Evolutionary conservation across 2,888 invertebrate genomes (phyloP).

Genomic region (Marronus borbonicus): DNA sequence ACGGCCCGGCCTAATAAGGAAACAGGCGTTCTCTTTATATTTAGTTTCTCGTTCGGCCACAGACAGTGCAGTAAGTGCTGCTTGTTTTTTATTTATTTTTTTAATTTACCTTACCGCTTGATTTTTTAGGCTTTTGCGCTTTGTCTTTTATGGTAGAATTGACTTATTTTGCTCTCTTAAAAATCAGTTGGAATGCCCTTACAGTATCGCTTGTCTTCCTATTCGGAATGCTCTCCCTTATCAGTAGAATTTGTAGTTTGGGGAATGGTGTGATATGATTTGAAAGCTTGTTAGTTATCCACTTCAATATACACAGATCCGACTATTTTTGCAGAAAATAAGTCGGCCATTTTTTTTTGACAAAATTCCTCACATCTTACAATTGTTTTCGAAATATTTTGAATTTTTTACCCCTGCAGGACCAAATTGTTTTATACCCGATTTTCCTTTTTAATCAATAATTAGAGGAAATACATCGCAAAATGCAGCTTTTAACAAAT

Average conservation of each 20-base stretch:
- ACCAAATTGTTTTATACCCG: too few relatives aligned
- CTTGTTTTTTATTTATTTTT: conserved; percentile 66
- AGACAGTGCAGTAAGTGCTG: conserved; percentile 69
- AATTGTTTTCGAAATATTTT: too few relatives aligned
- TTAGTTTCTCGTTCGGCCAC: conserved; percentile 65
- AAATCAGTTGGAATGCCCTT: conserved; percentile 42
- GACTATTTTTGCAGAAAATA: neutral
- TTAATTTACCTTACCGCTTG: conserved; percentile 54
- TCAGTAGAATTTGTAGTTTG: conserved; percentile 8
- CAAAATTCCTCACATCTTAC: too few relatives aligned
- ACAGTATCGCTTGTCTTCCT: conserved; percentile 18
- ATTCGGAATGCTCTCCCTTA: neutral
- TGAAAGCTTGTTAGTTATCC: conserved; percentile 6
- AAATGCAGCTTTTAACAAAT: too few relatives aligned
- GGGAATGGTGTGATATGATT: neutral
- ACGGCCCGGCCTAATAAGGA: conserved; percentile 70
- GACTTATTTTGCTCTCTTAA: conserved; percentile 13
- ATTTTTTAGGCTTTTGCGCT: conserved; percentile 58
- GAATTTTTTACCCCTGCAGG: too few relatives aligned
- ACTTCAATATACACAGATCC: neutral
- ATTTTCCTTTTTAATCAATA: too few relatives aligned
- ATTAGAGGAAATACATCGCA: too few relatives aligned
- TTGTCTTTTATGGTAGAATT: conserved; percentile 34
- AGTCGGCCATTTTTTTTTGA: too few relatives aligned
- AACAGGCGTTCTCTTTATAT: conserved; percentile 62